phyloP scores from a whole-genome alignment of 2,888 invertebrate species.

The Anthoptus insignis region DNA sequence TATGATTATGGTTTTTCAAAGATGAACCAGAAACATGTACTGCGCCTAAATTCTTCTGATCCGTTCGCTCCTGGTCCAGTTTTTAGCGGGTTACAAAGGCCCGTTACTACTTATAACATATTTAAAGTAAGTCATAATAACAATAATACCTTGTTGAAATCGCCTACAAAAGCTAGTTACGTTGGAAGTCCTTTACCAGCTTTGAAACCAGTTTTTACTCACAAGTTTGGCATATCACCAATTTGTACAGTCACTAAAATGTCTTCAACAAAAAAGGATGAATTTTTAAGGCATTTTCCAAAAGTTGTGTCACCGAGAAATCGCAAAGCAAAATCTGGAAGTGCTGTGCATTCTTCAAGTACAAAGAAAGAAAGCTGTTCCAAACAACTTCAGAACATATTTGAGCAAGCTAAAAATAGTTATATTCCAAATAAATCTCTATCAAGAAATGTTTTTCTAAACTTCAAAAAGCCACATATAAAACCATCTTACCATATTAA shows the following conservation, averaged over 20 bases:
- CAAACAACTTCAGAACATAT: slow-evolving; percentile 72
- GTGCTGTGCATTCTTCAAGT: slow-evolving; percentile 47
- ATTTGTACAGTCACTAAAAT: slow-evolving; percentile 66
- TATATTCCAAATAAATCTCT: slow-evolving; percentile 80
- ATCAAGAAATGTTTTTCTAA: slow-evolving; percentile 79
- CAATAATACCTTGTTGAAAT: slow-evolving; percentile 76
- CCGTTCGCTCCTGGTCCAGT: slow-evolving; percentile 84
- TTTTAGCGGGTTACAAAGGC: slow-evolving; percentile 79
- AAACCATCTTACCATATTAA: slow-evolving; percentile 80
- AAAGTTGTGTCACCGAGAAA: slow-evolving; percentile 72
- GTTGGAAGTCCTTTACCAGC: slow-evolving; percentile 70
- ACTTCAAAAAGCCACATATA: slow-evolving; percentile 76
- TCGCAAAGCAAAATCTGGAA: slow-evolving; percentile 65
- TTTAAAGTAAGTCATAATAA: slow-evolving; percentile 81
- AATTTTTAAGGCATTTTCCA: slow-evolving; percentile 60
- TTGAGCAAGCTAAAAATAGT: slow-evolving; percentile 78
- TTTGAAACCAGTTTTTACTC: slow-evolving; percentile 76
- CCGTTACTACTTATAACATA: slow-evolving; percentile 77
- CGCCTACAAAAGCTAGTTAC: slow-evolving; percentile 68
- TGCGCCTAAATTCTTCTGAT: slow-evolving; percentile 74
- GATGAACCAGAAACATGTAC: slow-evolving; percentile 69
- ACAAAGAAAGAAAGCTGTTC: slow-evolving; percentile 68
- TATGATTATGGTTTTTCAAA: slow-evolving; percentile 76
- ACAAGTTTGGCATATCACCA: slow-evolving; percentile 81
- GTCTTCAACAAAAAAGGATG: slow-evolving; percentile 65